A percentile compares a stretch with the other conserved stretches of the same genome.
phyloP scores from a whole-genome alignment of 2,888 invertebrate species.

The Lucinisca nassula region DNA sequence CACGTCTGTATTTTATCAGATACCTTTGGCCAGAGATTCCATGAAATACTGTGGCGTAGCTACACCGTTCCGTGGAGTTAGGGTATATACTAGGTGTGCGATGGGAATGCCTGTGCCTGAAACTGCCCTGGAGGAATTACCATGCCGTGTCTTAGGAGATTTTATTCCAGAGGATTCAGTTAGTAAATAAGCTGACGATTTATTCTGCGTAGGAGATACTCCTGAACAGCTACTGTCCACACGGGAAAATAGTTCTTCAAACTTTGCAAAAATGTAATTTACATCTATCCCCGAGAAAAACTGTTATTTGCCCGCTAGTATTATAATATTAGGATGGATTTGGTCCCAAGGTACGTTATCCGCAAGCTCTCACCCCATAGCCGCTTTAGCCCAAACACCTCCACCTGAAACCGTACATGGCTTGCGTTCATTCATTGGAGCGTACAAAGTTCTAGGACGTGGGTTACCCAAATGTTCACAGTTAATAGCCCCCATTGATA shows the following conservation, averaged over 20 bases:
- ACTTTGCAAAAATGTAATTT: constrained; percentile 34
- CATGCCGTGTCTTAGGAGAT: constrained; percentile 67
- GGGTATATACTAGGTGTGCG: constrained; percentile 65
- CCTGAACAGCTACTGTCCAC: not conserved
- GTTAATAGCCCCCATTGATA: constrained; percentile 47
- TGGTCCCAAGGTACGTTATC: constrained; percentile 65
- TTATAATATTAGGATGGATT: constrained; percentile 64
- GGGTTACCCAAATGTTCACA: constrained; percentile 49
- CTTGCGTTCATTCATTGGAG: constrained; percentile 60
- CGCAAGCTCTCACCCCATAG: constrained; percentile 62
- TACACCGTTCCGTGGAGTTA: constrained; percentile 65
- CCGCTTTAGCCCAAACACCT: not conserved
- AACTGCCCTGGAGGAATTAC: constrained; percentile 69
- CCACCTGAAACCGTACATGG: constrained; percentile 49
- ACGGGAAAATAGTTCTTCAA: constrained; percentile 5
- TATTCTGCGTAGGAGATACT: constrained; percentile 33
- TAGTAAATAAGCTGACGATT: constrained; percentile 68
- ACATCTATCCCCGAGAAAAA: constrained; percentile 59
- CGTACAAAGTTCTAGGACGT: constrained; percentile 57
- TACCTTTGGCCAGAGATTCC: constrained; percentile 55
- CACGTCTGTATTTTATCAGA: constrained; percentile 71
- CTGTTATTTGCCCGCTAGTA: constrained; percentile 51
- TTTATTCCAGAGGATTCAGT: constrained; percentile 57
- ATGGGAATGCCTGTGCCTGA: constrained; percentile 76
- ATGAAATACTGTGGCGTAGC: constrained; percentile 69